Evolutionary conservation across 2,888 invertebrate genomes (phyloP), one percentile per base, ranked within the genome.

Genomic region (Calephelis perditalis): DNA sequence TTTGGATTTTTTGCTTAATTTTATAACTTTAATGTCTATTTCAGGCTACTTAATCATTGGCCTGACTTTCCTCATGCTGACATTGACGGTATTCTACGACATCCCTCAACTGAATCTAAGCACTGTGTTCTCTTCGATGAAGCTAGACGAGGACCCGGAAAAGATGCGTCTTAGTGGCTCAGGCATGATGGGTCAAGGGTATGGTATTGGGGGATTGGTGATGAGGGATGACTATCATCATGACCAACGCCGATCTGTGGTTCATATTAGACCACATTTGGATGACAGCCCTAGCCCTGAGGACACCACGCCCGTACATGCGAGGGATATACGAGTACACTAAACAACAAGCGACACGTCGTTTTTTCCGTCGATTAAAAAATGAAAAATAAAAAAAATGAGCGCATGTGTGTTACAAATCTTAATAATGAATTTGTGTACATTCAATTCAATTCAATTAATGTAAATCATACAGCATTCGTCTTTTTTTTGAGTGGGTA

Each of bases 81-180:
- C 95, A 11, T 85, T 97, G 74, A 95, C 96, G 2, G 94, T 96
- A 37, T 95, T 97, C 86, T 96, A 96, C 85, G 96, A 97, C 80
- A 96, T 97, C 70, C 97, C 97, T 5, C 96, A 97, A 86, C 91
- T 97, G 71, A 97, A 97, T 83, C 85, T 97, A 63, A 95, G 96
- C 68, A 92, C 94, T 64, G 92, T 96, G 54, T 96, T 96, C 82
- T 94, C 95, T 57, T 91, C 94, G 66, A 92, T 94, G 65, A 88
- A 91, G 67, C 86, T 90, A 1, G 83, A 87, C 65, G 89, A 81
- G 36, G 94, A 94, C 73, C 93, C 94, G 0, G 95, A 95, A 79
- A 94, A 94, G 79, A 91, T 94, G 75, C 91, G 93, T 7, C 84
- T 95, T 46, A 93, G 94, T 57, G 91, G 91, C 11, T 90, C 92